Base-by-base conservation (phyloP, 1,140 invertebrate species). In the Diuraphis noxia region DNA sequence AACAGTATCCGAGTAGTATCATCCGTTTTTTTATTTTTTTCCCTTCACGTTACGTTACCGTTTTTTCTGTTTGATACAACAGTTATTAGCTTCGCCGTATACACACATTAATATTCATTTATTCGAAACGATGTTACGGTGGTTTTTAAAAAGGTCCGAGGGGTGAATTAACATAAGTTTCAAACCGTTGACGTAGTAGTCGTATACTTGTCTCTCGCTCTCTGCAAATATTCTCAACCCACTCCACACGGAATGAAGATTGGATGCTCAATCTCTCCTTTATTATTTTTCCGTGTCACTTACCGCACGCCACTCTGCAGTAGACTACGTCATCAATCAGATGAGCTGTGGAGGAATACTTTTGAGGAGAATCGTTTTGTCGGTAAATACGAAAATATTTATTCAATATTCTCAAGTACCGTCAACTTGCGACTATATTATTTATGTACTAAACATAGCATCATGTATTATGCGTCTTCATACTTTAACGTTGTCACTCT, bases 161-260 rank as follows among this genome's bases (percentile, higher is more conserved):
- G 84, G 43, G 43, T 86, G 84, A 7, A 86, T 86, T 86, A 49
- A 46, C 43, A 86, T 86, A 86, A 86, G 43, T 86, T 86, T 49
- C 41, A n/a, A 86, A 49, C n/a, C 19, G 43, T 85, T 34, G 41
- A 23, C 43, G 84, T 49, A 4, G 17, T 49, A 25, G 30, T 84
- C 56, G 46, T 30, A 84, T 41, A 49, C 43, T 86, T 46, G 84
- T 86, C 84, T 36, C n/a, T 86, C 8, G n/a, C 7, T 46, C 84
- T 23, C n/a, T 21, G 8, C 13, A 19, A 46, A 49, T 19, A 34
- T 86, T 36, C 41, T 85, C 19, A n/a, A 40, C 79, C 23, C 79
- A 7, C 56, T 38, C 36, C 9, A 2, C 23, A 4, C 9, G 79
- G 56, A 72, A 72, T 72, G 56, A 72, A n/a, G 30, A 72, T 72